Evolutionary conservation across 2,113 vertebrate genomes (phyloP), one percentile per base, ranked within the genome.

Genomic region (Cygnus atratus): DNA sequence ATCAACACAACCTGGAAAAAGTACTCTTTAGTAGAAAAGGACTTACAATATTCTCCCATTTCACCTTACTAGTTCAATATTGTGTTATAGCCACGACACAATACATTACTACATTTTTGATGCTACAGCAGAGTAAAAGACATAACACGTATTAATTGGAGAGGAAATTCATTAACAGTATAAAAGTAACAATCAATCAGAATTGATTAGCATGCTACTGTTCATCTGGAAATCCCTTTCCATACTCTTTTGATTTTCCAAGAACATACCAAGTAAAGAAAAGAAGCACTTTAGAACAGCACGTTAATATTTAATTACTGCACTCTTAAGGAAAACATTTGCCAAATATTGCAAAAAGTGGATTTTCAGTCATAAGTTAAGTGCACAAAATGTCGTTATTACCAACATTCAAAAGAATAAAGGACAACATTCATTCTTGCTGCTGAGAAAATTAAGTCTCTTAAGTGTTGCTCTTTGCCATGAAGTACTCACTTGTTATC

Each of bases 381-480:
- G 63, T 67, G 90, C 3, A 0, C 52, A 93, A 95, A 96, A 90
- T 94, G 91, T 79, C 80, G 70, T 91, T 94, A 90, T 90, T 75
- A 88, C 91, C 86, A 87, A 87, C 88, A 89, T 92, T 94, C 87
- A 78, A 70, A 91, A 96, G 80, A 92, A 93, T 93, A 92, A 94
- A 90, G 84, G 84, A 96, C 91, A 97, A 94, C 74, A 93, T 90
- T 91, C 63, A 93, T 93, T 88, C 72, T 82, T 25, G 4, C 58
- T 92, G 83, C 82, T 88, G 52, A 92, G 87, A 93, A 96, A 97
- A 95, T 95, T 92, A 95, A 96, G 93, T 87, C 79, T 93, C 91
- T 85, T 93, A 94, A 95, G 77, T 41, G 70, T 84, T 91, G 76
- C 84, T 87, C 82, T 95, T 94, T 94, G 82, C 87, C 88, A 91